Percentiles rank a stretch among this genome's conserved stretches.
These are phyloP conservation scores for Epinephelus fuscoguttatus DNA, from an alignment of 2,113 vertebrate genomes.

Conservation along the genomic window DNA sequence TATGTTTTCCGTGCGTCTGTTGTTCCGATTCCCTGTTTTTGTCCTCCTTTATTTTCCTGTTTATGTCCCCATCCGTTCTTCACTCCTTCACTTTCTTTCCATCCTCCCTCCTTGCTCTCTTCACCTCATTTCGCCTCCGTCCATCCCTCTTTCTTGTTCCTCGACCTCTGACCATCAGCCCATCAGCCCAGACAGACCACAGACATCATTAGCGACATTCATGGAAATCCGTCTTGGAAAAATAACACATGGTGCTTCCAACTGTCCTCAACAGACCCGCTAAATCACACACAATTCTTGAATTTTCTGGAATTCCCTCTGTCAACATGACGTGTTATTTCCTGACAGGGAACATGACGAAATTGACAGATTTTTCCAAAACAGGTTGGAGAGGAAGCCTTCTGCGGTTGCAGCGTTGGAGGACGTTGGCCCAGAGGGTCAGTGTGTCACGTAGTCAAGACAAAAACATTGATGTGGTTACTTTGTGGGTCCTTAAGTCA, in stretches of 20 bases:
- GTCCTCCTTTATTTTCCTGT: background rate
- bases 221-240: conserved; percentile 46
- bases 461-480: conserved; percentile 38
- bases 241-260: conserved; percentile 24
- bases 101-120: background rate
- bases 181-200: conserved; percentile 46
- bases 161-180: conserved; percentile 27
- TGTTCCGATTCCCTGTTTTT: background rate
- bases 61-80: background rate
- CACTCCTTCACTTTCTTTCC: conserved; percentile 1
- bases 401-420: conserved; percentile 5
- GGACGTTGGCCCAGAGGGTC: conserved; percentile 24
- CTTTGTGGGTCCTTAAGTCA: conserved; percentile 43
- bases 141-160: background rate
- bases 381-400: conserved; percentile 18
- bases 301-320: conserved; percentile 48
- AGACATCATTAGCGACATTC: conserved; percentile 52
- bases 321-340: conserved; percentile 38
- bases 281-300: conserved; percentile 33
- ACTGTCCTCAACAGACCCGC: background rate
- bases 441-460: conserved; percentile 58
- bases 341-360: conserved; percentile 21
- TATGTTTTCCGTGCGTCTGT: background rate
- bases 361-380: conserved; percentile 50
- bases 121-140: background rate